Evolutionary conservation across 2,113 vertebrate genomes (phyloP), one percentile per base, ranked within the genome.

Genomic region (Entelurus aequoreus): DNA sequence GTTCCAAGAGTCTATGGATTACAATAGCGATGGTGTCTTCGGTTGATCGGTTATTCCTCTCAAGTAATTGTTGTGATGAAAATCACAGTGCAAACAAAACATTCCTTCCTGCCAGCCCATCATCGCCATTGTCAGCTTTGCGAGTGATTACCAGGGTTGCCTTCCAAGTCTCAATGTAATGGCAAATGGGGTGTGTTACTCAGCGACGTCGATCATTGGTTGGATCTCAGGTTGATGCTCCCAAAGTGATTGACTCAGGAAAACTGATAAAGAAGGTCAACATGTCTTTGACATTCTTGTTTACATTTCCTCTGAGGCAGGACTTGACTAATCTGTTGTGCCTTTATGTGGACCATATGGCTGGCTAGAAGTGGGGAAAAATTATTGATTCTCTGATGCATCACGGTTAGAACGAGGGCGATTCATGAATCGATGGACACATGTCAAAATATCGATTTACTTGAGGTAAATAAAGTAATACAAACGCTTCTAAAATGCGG

Each of bases 221-320:
- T 67, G 55, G 75, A 75, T 79, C 64, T 62, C 49, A 15, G 68
- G 75, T 66, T 74, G 82, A 83, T 85, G 74, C 65, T 0, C 55
- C 66, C 74, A 67, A 83, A 79, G 76, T 69, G 80, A 84, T 75
- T 82, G 80, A 84, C 59, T 84, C 71, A 75, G 74, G 78, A 67
- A 76, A 80, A 63, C 75, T 76, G 86, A 84, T 84, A 85, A 54
- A 75, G 68, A 74, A 75, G 74, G 79, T 85, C 76, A 83, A 87
- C 80, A 78, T 84, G 54, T 65, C 63, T 68, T 70, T 79, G 69
- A 81, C 69, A 55, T 62, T 48, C 50, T 63, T 84, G 70, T 86
- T 83, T 79, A 72, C 79, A 71, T 82, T 79, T 83, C 65, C 74
- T 81, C 54, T 79, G 70, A 62, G 56, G 51, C 67, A 60, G 6